Percentiles rank a stretch among this genome's conserved stretches.
Conservation (phyloP, 2,888 invertebrate species). For the Nomada hirtipes region DNA sequence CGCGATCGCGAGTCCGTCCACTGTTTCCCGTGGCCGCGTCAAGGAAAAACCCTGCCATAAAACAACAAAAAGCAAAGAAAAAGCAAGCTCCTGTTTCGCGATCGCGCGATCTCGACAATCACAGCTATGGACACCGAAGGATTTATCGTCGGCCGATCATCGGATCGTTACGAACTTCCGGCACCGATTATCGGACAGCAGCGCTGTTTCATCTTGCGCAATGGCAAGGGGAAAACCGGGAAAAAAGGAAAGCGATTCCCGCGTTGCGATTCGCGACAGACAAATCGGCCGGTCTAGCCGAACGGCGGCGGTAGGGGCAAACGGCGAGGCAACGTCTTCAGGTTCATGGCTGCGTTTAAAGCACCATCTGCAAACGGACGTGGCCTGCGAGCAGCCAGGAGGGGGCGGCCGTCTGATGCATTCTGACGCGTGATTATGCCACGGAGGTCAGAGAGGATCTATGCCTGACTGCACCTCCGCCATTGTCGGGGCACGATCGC, state of each 20-base stretch:
- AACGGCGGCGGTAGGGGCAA: slow-evolving; percentile 49
- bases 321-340: slow-evolving; percentile 65
- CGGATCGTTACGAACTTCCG: slow-evolving; percentile 38
- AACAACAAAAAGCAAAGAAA: background rate
- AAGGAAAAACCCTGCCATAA: background rate
- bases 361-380: slow-evolving; percentile 79
- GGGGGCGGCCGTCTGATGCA: slow-evolving; percentile 72
- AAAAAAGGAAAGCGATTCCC: slow-evolving; percentile 58
- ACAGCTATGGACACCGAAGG: slow-evolving; percentile 15
- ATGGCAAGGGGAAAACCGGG: background rate
- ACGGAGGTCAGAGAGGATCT: slow-evolving; percentile 83
- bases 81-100: background rate
- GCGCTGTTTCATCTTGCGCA: background rate
- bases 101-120: slow-evolving; percentile 16
- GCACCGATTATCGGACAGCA: slow-evolving; percentile 36
- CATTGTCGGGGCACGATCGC: slow-evolving; percentile 76
- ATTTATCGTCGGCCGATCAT: slow-evolving; percentile 33
- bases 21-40: background rate
- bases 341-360: slow-evolving; percentile 79
- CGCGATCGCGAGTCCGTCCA: background rate
- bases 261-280: slow-evolving; percentile 69
- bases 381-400: slow-evolving; percentile 59
- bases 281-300: slow-evolving; percentile 65
- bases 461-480: slow-evolving; percentile 82
- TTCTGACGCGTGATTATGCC: slow-evolving; percentile 83